These are phyloP conservation scores for Amphilophus citrinellus DNA, from an alignment of 2,113 vertebrate genomes.

Conservation along the genomic window DNA sequence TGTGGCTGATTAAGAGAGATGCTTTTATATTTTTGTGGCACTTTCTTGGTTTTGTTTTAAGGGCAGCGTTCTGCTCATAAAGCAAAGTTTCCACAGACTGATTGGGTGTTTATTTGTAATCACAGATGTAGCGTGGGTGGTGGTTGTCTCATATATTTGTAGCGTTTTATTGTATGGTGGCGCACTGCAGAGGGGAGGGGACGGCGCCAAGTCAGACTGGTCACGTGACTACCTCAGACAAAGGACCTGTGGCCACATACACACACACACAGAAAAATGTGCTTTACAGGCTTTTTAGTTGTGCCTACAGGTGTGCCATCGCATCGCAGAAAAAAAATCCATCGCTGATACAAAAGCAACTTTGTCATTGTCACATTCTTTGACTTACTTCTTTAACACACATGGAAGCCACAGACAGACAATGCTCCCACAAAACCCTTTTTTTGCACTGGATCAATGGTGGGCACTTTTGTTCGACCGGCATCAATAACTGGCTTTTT, in stretches of 20 bases:
- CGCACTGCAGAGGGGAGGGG: constrained; percentile 61
- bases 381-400: not conserved
- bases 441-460: constrained; percentile 45
- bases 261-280: constrained; percentile 46
- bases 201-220: constrained; percentile 51
- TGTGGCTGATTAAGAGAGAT: constrained; percentile 38
- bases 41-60: not conserved
- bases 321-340: constrained; percentile 30
- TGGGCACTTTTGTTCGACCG: constrained; percentile 34
- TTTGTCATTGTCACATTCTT: constrained; percentile 32
- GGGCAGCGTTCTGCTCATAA: not conserved
- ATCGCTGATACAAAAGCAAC: constrained; percentile 27
- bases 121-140: not conserved
- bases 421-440: not conserved
- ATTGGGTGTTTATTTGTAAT: not conserved
- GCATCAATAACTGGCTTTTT: constrained; percentile 41
- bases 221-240: constrained; percentile 74
- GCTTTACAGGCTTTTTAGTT: constrained; percentile 44
- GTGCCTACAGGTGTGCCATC: constrained; percentile 58
- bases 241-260: constrained; percentile 65
- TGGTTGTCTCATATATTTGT: constrained; percentile 13
- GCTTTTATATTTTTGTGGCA: not conserved
- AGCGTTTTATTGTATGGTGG: constrained; percentile 48
- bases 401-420: not conserved
- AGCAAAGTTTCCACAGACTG: constrained; percentile 26